phyloP scores from a whole-genome alignment of 2,888 invertebrate species.

The Hirtodrosophila cameraria region DNA sequence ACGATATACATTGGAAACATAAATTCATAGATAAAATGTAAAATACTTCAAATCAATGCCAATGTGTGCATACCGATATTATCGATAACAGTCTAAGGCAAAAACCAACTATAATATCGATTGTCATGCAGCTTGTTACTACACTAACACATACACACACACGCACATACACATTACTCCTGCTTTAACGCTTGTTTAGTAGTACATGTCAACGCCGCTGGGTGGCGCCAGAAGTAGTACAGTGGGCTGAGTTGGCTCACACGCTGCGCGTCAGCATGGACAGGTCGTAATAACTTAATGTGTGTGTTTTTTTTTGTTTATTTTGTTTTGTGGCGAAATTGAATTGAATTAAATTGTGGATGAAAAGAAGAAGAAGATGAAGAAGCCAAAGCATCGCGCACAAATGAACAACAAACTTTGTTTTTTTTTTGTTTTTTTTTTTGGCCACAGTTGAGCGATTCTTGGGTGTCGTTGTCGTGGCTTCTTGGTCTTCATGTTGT shows the following conservation, averaged over 20 bases:
- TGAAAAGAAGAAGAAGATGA: conserved; percentile 43
- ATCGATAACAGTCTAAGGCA: too few species aligned
- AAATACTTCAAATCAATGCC: too few species aligned
- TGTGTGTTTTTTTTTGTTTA: conserved; percentile 28
- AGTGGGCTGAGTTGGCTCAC: conserved; percentile 46
- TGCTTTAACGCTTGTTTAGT: conserved; percentile 8
- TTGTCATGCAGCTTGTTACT: too few species aligned
- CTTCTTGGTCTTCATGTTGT: conserved; percentile 28
- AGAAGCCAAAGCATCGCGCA: conserved; percentile 63
- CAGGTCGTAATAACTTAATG: conserved; percentile 66
- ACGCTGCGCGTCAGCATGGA: conserved; percentile 76
- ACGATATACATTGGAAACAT: too few species aligned
- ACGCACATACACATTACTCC: background rate
- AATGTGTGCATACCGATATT: too few species aligned
- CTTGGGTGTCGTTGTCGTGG: conserved; percentile 71
- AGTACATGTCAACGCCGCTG: conserved; percentile 67
- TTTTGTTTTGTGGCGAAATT: conserved; percentile 76
- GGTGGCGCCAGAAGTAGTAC: conserved; percentile 52
- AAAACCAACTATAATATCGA: too few species aligned
- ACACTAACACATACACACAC: background rate
- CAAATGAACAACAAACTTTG: conserved; percentile 71
- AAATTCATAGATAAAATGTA: too few species aligned
- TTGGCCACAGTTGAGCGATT: conserved; percentile 78
- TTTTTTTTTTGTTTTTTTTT: conserved; percentile 19
- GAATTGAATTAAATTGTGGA: conserved; percentile 76